Percentiles rank a stretch among this genome's conserved stretches.
Evolutionary conservation across 2,888 invertebrate species (phyloP).

Genomic region (Antheraea assamensis): DNA sequence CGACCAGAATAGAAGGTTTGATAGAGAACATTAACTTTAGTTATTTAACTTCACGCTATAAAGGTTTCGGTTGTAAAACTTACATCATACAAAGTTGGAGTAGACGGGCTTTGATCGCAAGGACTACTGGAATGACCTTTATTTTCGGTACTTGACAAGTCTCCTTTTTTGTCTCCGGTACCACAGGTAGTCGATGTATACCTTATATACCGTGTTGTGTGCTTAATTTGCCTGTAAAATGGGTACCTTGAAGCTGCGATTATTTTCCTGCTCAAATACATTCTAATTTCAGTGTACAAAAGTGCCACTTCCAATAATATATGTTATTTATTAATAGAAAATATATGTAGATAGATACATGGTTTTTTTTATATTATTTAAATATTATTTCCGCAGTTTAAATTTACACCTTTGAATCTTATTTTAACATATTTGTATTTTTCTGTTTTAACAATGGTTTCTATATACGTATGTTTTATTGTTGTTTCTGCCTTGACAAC

Average conservation of each 20-base stretch:
- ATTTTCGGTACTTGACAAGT: slow-evolving; percentile 1
- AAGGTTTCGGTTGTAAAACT: slow-evolving; percentile 26
- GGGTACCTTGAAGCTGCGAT: neutral
- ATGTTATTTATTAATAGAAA: neutral
- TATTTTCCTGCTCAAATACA: slow-evolving; percentile 12
- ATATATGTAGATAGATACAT: neutral
- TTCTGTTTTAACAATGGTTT: neutral
- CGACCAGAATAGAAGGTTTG: too few species aligned
- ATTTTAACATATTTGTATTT: neutral
- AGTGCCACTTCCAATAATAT: neutral
- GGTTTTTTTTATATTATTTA: neutral
- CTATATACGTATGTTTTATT: neutral
- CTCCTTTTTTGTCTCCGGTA: slow-evolving; percentile 22
- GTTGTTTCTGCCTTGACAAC: neutral
- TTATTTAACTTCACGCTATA: neutral
- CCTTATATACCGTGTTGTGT: neutral
- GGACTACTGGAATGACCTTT: slow-evolving; percentile 21
- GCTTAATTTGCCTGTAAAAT: neutral
- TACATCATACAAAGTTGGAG: slow-evolving; percentile 45
- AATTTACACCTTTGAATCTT: neutral
- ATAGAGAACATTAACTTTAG: neutral
- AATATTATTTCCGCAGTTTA: neutral
- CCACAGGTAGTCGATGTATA: neutral
- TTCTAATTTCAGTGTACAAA: neutral
- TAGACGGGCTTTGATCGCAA: slow-evolving; percentile 28